Conservation (phyloP, 2,113 vertebrate species). For the Anguilla rostrata region DNA sequence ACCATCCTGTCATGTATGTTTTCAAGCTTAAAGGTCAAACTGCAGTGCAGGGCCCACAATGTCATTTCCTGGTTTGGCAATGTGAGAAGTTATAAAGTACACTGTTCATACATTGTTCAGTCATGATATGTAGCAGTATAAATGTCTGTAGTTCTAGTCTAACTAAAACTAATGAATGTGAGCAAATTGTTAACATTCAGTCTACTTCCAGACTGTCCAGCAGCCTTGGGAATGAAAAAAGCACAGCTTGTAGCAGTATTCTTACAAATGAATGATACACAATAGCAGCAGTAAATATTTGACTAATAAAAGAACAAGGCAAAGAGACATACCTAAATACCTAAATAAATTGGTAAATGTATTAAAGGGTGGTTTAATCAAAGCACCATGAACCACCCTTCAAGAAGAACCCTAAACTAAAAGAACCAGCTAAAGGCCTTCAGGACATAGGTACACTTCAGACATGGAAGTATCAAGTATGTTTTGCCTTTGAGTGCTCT, state of each 20-base stretch:
- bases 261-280: not conserved
- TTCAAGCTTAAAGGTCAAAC: not conserved
- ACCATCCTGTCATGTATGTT: not conserved
- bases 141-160: not conserved
- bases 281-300: not conserved
- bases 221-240: not conserved
- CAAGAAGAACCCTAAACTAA: not conserved
- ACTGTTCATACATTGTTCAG: not conserved
- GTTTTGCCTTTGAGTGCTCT: not conserved
- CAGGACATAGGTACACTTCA: not conserved
- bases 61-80: not conserved
- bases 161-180: not conserved
- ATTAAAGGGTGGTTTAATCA: not conserved
- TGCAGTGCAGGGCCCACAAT: not conserved
- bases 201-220: constrained; percentile 1
- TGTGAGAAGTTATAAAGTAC: not conserved
- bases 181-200: not conserved
- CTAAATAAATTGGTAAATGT: not conserved
- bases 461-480: not conserved
- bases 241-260: not conserved
- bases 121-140: not conserved
- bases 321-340: not conserved
- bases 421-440: not conserved
- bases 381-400: not conserved
- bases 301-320: not conserved